Evolutionary conservation across 2,888 invertebrate species (phyloP).

Genomic region (Sphaerophoria taeniata): DNA sequence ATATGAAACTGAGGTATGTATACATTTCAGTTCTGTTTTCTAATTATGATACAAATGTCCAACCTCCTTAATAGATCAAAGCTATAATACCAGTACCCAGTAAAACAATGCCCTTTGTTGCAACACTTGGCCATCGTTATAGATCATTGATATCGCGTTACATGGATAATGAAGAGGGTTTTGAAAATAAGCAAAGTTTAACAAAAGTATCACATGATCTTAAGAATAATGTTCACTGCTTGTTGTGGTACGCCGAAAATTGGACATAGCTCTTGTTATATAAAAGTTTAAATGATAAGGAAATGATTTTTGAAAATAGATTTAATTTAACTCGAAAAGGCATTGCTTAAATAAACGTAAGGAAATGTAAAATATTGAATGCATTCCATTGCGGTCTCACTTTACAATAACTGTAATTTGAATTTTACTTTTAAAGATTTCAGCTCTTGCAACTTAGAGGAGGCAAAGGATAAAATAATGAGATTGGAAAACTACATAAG

Average conservation of each 20-base stretch:
- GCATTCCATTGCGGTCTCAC: too few species aligned
- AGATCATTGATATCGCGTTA: constrained; percentile 89
- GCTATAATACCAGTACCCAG: constrained; percentile 86
- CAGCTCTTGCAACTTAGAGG: too few species aligned
- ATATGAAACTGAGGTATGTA: constrained; percentile 91
- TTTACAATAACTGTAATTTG: too few species aligned
- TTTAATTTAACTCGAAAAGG: too few species aligned
- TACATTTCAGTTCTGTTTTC: not conserved
- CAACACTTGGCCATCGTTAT: constrained; percentile 93
- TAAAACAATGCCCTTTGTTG: constrained; percentile 84
- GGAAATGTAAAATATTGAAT: too few species aligned
- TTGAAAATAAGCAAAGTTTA: constrained; percentile 76
- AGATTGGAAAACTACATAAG: too few species aligned
- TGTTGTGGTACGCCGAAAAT: constrained; percentile 81
- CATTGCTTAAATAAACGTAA: too few species aligned
- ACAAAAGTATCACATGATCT: constrained; percentile 78
- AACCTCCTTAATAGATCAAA: constrained; percentile 83
- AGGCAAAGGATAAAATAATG: too few species aligned
- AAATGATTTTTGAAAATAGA: too few species aligned
- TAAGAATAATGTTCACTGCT: constrained; percentile 81
- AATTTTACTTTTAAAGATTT: too few species aligned
- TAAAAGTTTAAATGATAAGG: too few species aligned
- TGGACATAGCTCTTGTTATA: constrained; percentile 82
- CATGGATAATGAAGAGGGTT: constrained; percentile 83
- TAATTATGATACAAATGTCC: not conserved